Evolutionary conservation across 92 coral and sea anemone species (phyloP).

Genomic region (Parazoanthus darwini): DNA sequence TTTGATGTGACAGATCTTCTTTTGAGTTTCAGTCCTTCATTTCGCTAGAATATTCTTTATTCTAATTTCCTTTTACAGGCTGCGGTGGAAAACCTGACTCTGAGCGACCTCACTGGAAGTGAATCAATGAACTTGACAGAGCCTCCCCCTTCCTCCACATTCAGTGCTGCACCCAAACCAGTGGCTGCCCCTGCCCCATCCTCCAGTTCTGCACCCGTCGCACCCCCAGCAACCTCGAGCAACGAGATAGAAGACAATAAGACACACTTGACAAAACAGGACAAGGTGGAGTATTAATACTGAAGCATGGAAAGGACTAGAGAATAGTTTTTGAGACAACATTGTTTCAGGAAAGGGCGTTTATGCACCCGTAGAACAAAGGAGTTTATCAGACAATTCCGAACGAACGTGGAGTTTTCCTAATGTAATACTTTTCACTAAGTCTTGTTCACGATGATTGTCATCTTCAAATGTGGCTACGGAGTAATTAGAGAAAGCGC

Average conservation of each 20-base stretch:
- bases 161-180: slow-evolving; percentile 52
- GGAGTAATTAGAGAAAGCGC: background rate
- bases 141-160: slow-evolving; percentile 38
- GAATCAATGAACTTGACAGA: slow-evolving; percentile 34
- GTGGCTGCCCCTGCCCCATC: slow-evolving; percentile 51
- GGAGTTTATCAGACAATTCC: no score
- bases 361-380: background rate
- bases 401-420: no score
- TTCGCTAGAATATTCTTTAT: background rate
- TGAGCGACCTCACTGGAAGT: slow-evolving; percentile 44
- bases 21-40: background rate
- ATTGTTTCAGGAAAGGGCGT: background rate
- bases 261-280: slow-evolving; percentile 42
- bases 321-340: background rate
- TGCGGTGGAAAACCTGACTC: slow-evolving; percentile 69
- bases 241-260: slow-evolving; percentile 40
- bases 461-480: no score
- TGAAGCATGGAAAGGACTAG: background rate
- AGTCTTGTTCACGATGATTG: background rate
- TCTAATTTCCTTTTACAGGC: slow-evolving; percentile 44
- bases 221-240: slow-evolving; percentile 22
- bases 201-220: slow-evolving; percentile 23
- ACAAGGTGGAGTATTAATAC: slow-evolving; percentile 53
- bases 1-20: background rate
- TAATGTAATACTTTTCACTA: no score